Percentiles rank a stretch among this genome's conserved stretches.
Conservation (phyloP, 2,113 vertebrate genomes). For the Trinectes maculatus region DNA sequence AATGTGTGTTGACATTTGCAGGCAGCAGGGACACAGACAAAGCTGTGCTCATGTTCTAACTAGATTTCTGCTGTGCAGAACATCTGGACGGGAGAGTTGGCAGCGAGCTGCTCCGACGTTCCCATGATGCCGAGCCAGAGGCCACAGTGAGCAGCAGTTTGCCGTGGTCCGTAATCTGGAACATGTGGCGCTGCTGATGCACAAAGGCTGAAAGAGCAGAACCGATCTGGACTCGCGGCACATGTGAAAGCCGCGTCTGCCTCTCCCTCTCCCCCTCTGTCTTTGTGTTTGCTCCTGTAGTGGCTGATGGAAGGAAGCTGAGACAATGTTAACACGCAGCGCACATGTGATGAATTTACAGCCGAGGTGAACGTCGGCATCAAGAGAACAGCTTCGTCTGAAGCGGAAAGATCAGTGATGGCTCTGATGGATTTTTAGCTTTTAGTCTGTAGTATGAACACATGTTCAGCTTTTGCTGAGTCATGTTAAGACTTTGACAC, state of each 20-base stretch:
- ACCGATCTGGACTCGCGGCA: neutral
- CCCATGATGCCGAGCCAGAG: conserved; percentile 16
- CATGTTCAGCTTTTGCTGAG: conserved; percentile 19
- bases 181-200: conserved; percentile 51
- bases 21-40: conserved; percentile 6
- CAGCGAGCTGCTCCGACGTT: conserved; percentile 38
- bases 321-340: conserved; percentile 9
- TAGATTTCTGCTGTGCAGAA: neutral
- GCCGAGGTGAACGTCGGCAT: conserved; percentile 12
- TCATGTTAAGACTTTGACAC: conserved; percentile 11
- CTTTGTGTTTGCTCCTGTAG: conserved; percentile 17
- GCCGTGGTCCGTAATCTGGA: conserved; percentile 25
- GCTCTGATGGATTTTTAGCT: conserved; percentile 33
- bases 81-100: conserved; percentile 42
- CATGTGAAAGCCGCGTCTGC: conserved; percentile 18
- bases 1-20: neutral
- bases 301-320: conserved; percentile 26
- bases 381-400: conserved; percentile 32
- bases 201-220: conserved; percentile 30
- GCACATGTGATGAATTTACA: conserved; percentile 7
- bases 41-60: conserved; percentile 10
- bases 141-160: conserved; percentile 11
- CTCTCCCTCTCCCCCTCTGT: neutral
- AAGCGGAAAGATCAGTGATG: conserved; percentile 12
- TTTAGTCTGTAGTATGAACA: conserved; percentile 23